These are phyloP conservation scores for Anagrus nilaparvatae DNA, from an alignment of 1,140 invertebrate genomes.

Conservation along the genomic window DNA sequence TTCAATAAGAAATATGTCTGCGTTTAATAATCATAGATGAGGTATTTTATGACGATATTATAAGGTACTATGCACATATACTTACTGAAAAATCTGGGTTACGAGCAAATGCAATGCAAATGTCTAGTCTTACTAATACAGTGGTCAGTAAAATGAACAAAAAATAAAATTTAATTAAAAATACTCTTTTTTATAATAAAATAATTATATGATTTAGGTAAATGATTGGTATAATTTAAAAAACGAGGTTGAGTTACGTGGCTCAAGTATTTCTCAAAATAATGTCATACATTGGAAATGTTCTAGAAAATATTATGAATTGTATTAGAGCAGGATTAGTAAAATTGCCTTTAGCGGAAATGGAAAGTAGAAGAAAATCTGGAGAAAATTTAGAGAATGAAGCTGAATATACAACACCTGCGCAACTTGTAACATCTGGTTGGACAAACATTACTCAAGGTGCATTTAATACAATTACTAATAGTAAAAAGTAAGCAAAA, in stretches of 20 bases:
- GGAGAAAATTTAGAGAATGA: too few relatives aligned
- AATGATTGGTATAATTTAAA: constrained; percentile 11
- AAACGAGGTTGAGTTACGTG: constrained; percentile 1
- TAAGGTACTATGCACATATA: constrained; percentile 74
- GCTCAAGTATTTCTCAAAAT: constrained; percentile 39
- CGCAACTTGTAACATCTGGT: too few relatives aligned
- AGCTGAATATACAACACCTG: too few relatives aligned
- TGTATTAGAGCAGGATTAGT: too few relatives aligned
- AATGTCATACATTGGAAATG: too few relatives aligned
- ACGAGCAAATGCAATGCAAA: constrained; percentile 70
- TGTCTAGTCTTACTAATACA: constrained; percentile 70
- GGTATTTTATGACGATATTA: constrained; percentile 60
- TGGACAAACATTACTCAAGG: too few relatives aligned
- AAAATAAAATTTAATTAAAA: too few relatives aligned
- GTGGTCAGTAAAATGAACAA: constrained; percentile 55
- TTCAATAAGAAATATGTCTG: constrained; percentile 54
- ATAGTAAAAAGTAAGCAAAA: too few relatives aligned
- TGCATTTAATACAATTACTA: too few relatives aligned
- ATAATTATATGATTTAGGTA: constrained; percentile 1
- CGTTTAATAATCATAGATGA: constrained; percentile 66
- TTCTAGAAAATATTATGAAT: too few relatives aligned
- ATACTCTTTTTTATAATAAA: neutral
- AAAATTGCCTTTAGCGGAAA: too few relatives aligned
- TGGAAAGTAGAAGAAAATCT: too few relatives aligned
- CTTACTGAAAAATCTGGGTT: constrained; percentile 60